Evolutionary conservation across 2,888 invertebrate species (phyloP), one percentile per base, ranked within the genome.

Genomic region (Polietes domitor): DNA sequence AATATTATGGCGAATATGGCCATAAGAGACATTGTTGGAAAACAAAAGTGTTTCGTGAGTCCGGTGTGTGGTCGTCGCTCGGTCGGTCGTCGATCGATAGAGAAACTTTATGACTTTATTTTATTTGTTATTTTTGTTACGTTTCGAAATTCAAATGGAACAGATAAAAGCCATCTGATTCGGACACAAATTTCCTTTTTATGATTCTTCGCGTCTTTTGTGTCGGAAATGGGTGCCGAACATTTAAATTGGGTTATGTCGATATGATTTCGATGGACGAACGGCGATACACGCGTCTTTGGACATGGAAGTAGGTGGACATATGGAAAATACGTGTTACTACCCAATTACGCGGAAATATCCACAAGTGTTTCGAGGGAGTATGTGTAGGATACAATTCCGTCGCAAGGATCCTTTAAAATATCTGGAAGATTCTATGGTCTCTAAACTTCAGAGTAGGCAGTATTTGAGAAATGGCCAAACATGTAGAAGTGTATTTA

Each of bases 81-180:
- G 37, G 50, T 74, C 28, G 41, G 43, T 41, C 70, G 43, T 77
- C 12, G 37, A 41, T 74, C 43, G 41, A 65, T 72, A n/a, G 41
- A 50, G 79, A 77, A 77, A 68, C 71, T 73, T 83, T 79, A 72
- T 73, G 50, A 65, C 65, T 37, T 65, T 65, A 63, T 32, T 65
- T 41, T 58, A 61, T 81, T 68, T 53, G 43, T 77, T 43, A 10
- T 73, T 77, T 75, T 58, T 32, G 17, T 1, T 76, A n/a, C 47
- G 63, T 70, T 77, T 65, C 63, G 26, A 80, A 74, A 65, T 72
- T 75, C 53, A 77, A 68, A 77, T 55, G 1, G 19, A 37, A 41
- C 65, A 80, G 73, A 77, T 80, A 72, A 71, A 80, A 83, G 21
- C 61, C 76, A 83, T 72, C 12, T 76, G 78, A 32, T 63, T 53